phyloP scores from a whole-genome alignment of 2,888 invertebrate genomes.

The Harpalus rufipes region DNA sequence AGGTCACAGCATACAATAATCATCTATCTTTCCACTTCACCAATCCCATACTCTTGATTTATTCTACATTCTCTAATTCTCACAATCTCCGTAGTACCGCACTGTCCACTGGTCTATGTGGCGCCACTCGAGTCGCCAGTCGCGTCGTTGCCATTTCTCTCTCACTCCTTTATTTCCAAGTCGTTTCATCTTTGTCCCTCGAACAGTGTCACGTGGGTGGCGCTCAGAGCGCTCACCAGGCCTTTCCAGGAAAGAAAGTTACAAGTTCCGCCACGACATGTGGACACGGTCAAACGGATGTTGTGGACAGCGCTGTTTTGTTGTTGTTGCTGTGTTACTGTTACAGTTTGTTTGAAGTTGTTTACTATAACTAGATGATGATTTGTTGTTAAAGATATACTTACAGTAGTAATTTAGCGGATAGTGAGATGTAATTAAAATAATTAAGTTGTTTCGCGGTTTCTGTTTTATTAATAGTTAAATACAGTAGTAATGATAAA shows the following conservation, averaged over 20 bases:
- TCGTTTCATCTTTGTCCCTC: not conserved
- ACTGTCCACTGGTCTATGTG: not conserved
- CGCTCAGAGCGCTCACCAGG: conserved; percentile 6
- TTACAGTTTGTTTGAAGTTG: not conserved
- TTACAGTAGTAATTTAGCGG: not conserved
- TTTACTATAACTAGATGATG: not conserved
- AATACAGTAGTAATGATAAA: too few relatives aligned
- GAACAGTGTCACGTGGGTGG: conserved; percentile 37
- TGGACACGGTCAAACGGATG: conserved; percentile 10
- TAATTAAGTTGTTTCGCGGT: not conserved
- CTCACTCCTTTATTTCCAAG: not conserved
- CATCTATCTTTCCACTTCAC: too few relatives aligned
- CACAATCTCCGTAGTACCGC: not conserved
- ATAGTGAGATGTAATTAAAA: not conserved
- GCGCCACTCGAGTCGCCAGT: conserved; percentile 36
- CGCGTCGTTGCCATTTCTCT: conserved; percentile 30
- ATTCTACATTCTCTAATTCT: not conserved
- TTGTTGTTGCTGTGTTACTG: not conserved
- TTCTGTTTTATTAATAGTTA: not conserved
- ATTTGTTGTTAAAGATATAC: not conserved
- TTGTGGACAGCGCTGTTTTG: not conserved
- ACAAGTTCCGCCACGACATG: conserved; percentile 39
- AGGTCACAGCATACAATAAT: too few relatives aligned
- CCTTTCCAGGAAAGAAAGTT: conserved; percentile 55
- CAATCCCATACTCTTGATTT: not conserved